Evolutionary conservation across 2,113 vertebrate genomes (phyloP), one percentile per base, ranked within the genome.

Genomic region (Psettodes erumei): DNA sequence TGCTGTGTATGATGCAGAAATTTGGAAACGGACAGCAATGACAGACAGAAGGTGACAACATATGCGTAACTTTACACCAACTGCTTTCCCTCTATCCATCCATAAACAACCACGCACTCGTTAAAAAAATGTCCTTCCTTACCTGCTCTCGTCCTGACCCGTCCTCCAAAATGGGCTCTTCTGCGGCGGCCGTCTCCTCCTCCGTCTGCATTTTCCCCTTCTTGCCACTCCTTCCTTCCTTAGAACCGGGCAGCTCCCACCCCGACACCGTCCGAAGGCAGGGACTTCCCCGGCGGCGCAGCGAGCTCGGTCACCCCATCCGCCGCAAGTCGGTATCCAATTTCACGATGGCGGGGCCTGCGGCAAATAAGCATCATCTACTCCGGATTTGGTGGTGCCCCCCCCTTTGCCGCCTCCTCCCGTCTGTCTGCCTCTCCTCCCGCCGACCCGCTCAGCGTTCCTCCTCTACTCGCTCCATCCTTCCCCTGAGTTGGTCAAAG

Each of bases 111-210:
- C 25, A 35, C 12, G 33, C 23, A 12, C 50, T 15, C 18, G 13
- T 27, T 4, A 21, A 16, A 13, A 15, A 0, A 27, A 71, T 35
- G 77, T 78, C 82, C 73, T 79, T 87, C 35, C 84, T 72, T 70
- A 93, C 91, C 91, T 86, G 91, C 83, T 93, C 91, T 83, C 91
- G 87, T 86, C 87, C 91, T 66, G 88, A 87, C 71, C 90, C 91
- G 70, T 93, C 90, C 87, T 89, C 91, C 91, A 93, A 87, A 80
- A 93, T 93, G 84, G 91, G 91, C 90, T 91, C 87, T 89, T 91
- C 73, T 72, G 91, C 91, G 69, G 91, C 61, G 74, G 91, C 90
- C 82, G 88, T 90, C 88, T 93, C 91, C 86, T 91, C 91, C 86
- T 91, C 91, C 89, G 91, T 91, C 90, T 83, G 90, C 91, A 93